Evolutionary conservation across 2,797 vertebrate genomes (phyloP), one percentile per base, ranked within the genome.

Genomic region (Decapterus maruadsi): DNA sequence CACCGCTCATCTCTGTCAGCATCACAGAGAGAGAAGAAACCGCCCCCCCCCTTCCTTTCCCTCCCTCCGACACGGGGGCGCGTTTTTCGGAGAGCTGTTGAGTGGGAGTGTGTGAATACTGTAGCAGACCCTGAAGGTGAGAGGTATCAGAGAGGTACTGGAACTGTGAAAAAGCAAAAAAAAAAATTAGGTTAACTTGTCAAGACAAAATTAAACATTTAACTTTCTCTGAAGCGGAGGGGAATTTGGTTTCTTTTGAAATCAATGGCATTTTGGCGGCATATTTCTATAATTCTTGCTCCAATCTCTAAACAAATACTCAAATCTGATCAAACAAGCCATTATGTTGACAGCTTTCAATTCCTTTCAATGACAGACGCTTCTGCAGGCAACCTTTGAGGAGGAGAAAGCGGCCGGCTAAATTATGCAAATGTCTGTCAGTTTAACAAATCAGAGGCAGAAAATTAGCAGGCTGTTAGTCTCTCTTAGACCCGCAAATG

Each of bases 351-450:
- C 89, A 81, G 83, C 87, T 84, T 88, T 89, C 78, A 60, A 68
- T 85, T 86, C 63, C 53, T 56, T 81, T 87, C 83, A 77, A 69
- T 74, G 80, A 80, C 77, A 87, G 75, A 76, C 53, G 68, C 78
- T 58, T 87, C 81, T 84, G 82, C 72, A 60, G 84, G 85, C 86
- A 84, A 86, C 89, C 84, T 90, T 84, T 82, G 80, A 89, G 82
- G 81, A 85, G 81, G 63, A 84, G 87, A 78, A 89, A 82, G 86
- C 76, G 60, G 80, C 75, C 75, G 50, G 78, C 78, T 77, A 87
- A 88, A 92, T 90, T 88, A 93, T 92, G 91, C 90, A 92, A 92
- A 94, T 90, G 68, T 72, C 80, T 87, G 87, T 91, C 90, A 88
- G 87, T 93, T 90, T 91, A 90, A 87, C 83, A 63, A 91, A 93